Evolutionary conservation across 2,888 invertebrate species (phyloP).

Genomic region (Anthophora plumipes): DNA sequence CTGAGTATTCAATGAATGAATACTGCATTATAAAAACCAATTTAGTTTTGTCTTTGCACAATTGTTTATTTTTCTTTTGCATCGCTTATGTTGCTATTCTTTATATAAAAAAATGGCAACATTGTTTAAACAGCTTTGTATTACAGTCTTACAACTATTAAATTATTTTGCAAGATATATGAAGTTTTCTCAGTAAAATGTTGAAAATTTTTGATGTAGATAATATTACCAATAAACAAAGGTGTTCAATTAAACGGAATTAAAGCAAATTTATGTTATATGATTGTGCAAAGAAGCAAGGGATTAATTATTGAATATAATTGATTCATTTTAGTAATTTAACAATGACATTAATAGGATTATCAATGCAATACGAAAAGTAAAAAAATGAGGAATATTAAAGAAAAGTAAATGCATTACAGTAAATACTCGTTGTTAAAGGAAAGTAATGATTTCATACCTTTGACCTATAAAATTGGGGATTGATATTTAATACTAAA

Average conservation of each 20-base stretch:
- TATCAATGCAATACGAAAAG: slow-evolving; percentile 8
- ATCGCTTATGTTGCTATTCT: not conserved
- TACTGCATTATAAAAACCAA: not conserved
- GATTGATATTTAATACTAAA: slow-evolving; percentile 22
- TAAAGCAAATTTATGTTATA: not conserved
- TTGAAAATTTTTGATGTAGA: not conserved
- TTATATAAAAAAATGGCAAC: not conserved
- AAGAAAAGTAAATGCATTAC: slow-evolving; percentile 9
- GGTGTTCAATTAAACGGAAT: not conserved
- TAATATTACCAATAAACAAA: not conserved
- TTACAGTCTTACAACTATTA: not conserved
- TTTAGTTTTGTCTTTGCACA: not conserved
- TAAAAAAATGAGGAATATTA: slow-evolving; percentile 31
- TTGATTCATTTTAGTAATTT: not conserved
- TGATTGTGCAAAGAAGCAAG: not conserved
- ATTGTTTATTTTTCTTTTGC: not conserved
- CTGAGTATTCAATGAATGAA: not conserved
- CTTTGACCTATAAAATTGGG: not conserved
- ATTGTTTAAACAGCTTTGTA: not conserved
- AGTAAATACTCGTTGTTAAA: slow-evolving; percentile 8
- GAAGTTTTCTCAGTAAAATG: not conserved
- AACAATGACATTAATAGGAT: slow-evolving; percentile 1
- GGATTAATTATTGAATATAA: not conserved
- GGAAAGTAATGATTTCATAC: slow-evolving; percentile 15
- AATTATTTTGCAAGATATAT: not conserved